phyloP scores from a whole-genome alignment of 2,113 vertebrate species.

The Arizona elegans region DNA sequence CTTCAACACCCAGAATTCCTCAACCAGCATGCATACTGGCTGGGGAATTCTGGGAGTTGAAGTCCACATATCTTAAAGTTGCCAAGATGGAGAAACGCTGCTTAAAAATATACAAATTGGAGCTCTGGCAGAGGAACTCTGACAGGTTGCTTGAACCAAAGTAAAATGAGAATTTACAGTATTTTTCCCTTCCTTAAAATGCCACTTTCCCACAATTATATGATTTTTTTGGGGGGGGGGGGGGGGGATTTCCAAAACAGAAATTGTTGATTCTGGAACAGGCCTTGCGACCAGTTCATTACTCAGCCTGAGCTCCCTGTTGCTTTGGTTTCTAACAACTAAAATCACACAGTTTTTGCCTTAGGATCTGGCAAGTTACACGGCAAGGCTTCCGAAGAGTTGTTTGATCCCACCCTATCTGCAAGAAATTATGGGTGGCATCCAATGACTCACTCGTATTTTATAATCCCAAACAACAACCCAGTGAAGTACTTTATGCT shows the following conservation, averaged over 20 bases:
- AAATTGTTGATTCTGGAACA: neutral
- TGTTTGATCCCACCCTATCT: neutral
- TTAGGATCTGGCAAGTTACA: neutral
- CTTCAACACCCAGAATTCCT: neutral
- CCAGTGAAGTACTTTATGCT: no score
- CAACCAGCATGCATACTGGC: neutral
- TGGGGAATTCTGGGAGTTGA: neutral
- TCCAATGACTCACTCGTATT: no score
- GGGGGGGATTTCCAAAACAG: neutral
- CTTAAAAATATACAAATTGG: neutral
- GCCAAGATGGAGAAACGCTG: neutral
- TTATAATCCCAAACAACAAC: neutral
- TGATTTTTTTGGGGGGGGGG: neutral
- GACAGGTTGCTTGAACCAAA: neutral
- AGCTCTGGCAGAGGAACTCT: neutral
- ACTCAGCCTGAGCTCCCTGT: constrained; percentile 1
- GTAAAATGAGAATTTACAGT: neutral
- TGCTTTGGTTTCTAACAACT: constrained; percentile 25
- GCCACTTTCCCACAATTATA: neutral
- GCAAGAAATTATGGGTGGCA: neutral
- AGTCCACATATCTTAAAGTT: neutral
- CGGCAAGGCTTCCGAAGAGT: neutral
- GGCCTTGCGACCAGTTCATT: neutral
- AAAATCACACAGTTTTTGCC: constrained; percentile 6
- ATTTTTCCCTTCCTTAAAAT: no score